Evolutionary conservation across 2,888 invertebrate genomes (phyloP).

Genomic region (Xanthorhoe designata): DNA sequence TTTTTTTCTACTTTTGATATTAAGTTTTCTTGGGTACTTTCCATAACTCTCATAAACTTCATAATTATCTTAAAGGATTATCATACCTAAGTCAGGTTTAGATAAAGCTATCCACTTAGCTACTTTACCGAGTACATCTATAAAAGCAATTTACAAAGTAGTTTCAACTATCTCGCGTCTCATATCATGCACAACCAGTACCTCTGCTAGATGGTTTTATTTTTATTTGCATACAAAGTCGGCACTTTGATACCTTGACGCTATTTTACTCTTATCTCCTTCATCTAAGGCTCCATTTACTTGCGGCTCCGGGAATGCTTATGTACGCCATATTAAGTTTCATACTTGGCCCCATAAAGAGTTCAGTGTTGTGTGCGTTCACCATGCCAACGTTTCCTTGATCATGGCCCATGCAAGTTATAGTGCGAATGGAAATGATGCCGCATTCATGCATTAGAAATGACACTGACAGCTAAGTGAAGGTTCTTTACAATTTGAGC

Average conservation of each 20-base stretch:
- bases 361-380: slow-evolving; percentile 37
- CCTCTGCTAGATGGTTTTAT: slow-evolving; percentile 27
- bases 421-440: slow-evolving; percentile 18
- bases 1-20: not conserved
- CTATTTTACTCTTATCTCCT: slow-evolving; percentile 40
- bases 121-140: slow-evolving; percentile 5
- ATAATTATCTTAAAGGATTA: not conserved
- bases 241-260: slow-evolving; percentile 36
- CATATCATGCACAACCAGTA: slow-evolving; percentile 33
- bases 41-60: not conserved
- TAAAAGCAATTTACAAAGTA: slow-evolving; percentile 24
- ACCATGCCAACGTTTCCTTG: slow-evolving; percentile 30
- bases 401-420: slow-evolving; percentile 17
- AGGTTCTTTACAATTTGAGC: slow-evolving; percentile 28
- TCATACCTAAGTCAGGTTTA: slow-evolving; percentile 3
- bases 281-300: slow-evolving; percentile 41
- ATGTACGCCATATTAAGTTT: slow-evolving; percentile 50
- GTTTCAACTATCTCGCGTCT: slow-evolving; percentile 27
- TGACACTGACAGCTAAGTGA: slow-evolving; percentile 35
- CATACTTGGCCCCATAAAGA: slow-evolving; percentile 47
- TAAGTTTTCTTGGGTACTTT: not conserved
- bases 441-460: slow-evolving; percentile 26
- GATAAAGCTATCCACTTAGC: slow-evolving; percentile 20
- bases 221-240: slow-evolving; percentile 37
- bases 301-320: slow-evolving; percentile 36